phyloP scores from a whole-genome alignment of 2,113 vertebrate genomes.

The Cottus gobio region DNA sequence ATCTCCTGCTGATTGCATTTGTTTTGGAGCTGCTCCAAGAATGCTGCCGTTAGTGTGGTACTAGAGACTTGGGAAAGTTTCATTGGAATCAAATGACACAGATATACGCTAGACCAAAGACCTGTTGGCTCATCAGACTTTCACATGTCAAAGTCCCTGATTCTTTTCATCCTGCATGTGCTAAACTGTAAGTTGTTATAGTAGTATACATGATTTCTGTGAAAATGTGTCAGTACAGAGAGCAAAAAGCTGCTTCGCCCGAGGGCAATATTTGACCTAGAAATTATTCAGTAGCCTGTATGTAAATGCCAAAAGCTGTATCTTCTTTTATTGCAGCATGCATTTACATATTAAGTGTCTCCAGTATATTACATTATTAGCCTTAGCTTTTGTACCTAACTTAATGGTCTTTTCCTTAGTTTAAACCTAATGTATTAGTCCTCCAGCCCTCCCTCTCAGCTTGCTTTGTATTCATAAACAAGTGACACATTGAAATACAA shows the following conservation, averaged over 20 bases:
- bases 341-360: not conserved
- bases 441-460: not conserved
- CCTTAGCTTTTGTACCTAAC: not conserved
- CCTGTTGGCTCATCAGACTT: not conserved
- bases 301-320: constrained; percentile 21
- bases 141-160: not conserved
- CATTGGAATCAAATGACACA: not conserved
- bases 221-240: constrained; percentile 3
- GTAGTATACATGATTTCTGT: not conserved
- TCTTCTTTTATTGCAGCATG: constrained; percentile 4
- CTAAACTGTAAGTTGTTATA: not conserved
- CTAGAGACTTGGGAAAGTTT: not conserved
- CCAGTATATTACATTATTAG: not conserved
- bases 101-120: not conserved
- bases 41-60: not conserved
- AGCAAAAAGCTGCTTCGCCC: constrained; percentile 24
- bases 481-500: constrained; percentile 6
- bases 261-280: constrained; percentile 43
- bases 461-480: not conserved
- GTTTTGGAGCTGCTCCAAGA: constrained; percentile 6
- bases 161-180: not conserved
- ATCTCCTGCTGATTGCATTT: not conserved
- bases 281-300: constrained; percentile 33
- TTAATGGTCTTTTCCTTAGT: not conserved
- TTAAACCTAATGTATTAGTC: not conserved